Conservation (phyloP, 2,888 invertebrate species). For the Clistopyga incitator region DNA sequence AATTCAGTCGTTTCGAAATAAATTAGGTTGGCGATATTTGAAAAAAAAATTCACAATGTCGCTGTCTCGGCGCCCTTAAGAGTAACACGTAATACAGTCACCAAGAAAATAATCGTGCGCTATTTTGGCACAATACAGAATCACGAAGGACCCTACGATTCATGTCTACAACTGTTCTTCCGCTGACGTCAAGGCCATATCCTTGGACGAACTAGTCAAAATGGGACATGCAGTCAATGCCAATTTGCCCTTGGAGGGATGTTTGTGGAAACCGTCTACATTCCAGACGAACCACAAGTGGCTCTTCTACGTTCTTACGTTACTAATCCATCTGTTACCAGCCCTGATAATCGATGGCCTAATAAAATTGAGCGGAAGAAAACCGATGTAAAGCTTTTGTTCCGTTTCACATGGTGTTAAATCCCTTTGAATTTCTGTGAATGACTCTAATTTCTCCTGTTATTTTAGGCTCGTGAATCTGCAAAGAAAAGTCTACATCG, state of each 20-base stretch:
- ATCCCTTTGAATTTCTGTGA: not conserved
- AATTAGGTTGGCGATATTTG: no score
- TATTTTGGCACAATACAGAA: constrained; percentile 68
- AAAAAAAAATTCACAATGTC: no score
- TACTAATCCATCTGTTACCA: constrained; percentile 91
- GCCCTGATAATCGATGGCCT: constrained; percentile 90
- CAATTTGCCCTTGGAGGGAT: constrained; percentile 88
- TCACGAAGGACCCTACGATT: constrained; percentile 80
- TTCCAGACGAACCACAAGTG: constrained; percentile 86
- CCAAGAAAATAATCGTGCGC: not conserved
- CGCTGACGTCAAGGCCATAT: constrained; percentile 88
- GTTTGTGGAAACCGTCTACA: constrained; percentile 89
- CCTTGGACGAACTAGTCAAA: constrained; percentile 87
- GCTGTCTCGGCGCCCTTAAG: no score
- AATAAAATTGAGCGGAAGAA: constrained; percentile 88
- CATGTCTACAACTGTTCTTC: constrained; percentile 94
- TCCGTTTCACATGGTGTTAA: not conserved
- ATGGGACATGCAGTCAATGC: constrained; percentile 85
- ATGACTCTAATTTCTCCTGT: not conserved
- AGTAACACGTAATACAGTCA: not conserved
- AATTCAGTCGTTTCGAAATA: no score
- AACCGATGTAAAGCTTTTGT: constrained; percentile 88
- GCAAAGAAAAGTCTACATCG: constrained; percentile 92
- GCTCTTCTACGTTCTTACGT: constrained; percentile 88
- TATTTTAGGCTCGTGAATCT: constrained; percentile 89